phyloP scores from a whole-genome alignment of 2,888 invertebrate genomes.

The Caenorhabditis zanzibari region DNA sequence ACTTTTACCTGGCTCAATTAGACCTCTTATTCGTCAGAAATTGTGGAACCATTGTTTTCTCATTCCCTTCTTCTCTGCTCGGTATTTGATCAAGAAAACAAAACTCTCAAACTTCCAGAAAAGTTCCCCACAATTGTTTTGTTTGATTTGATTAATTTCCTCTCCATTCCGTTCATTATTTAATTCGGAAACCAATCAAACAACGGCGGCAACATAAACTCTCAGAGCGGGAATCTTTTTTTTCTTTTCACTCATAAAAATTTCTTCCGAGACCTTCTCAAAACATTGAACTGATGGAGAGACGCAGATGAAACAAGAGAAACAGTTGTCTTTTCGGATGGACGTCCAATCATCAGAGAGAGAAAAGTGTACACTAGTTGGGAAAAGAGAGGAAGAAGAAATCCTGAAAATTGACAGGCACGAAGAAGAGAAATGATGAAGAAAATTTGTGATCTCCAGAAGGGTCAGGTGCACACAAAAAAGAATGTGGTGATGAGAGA shows the following conservation, averaged over 20 bases:
- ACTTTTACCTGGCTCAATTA: too few species aligned
- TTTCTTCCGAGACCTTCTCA: background rate
- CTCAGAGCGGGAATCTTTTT: slow-evolving; percentile 23
- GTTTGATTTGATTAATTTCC: background rate
- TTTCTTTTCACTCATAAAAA: slow-evolving; percentile 50
- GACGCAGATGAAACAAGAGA: slow-evolving; percentile 25
- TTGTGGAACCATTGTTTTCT: too few species aligned
- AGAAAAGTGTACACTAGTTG: slow-evolving; percentile 26
- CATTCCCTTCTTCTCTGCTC: too few species aligned
- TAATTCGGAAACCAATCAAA: slow-evolving; percentile 30
- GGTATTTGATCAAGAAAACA: too few species aligned
- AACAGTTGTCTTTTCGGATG: slow-evolving; percentile 35
- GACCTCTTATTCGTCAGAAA: too few species aligned
- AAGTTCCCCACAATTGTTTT: background rate
- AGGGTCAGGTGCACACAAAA: slow-evolving; percentile 54
- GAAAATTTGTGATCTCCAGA: slow-evolving; percentile 40
- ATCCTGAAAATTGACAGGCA: slow-evolving; percentile 28
- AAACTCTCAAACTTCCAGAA: background rate
- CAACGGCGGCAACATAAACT: slow-evolving; percentile 39
- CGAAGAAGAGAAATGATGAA: slow-evolving; percentile 21
- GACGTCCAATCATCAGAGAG: slow-evolving; percentile 39
- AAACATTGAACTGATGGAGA: slow-evolving; percentile 15
- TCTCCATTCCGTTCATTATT: slow-evolving; percentile 5
- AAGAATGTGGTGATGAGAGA: background rate
- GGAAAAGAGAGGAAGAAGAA: slow-evolving; percentile 2